Percentiles rank a stretch among this genome's conserved stretches.
Conservation (phyloP, 2,797 vertebrate species). For the Intellagama lesueurii region DNA sequence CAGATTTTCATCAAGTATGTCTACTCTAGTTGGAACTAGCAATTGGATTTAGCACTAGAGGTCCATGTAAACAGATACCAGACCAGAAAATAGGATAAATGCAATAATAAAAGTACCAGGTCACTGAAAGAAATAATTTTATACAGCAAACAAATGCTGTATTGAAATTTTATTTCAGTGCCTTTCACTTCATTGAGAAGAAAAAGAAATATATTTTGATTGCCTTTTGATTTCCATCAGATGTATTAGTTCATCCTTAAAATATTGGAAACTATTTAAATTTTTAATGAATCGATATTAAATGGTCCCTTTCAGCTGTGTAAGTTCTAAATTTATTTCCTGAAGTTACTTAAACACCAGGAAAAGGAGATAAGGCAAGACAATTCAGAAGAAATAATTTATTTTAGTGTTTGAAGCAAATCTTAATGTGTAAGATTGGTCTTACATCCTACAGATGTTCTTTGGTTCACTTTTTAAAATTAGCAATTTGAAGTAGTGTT, state of each 20-base stretch:
- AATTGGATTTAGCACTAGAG: background rate
- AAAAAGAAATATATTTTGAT: slow-evolving; percentile 10
- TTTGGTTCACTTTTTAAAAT: slow-evolving; percentile 66
- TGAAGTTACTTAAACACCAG: slow-evolving; percentile 57
- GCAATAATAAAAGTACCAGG: slow-evolving; percentile 1
- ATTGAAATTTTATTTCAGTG: slow-evolving; percentile 42
- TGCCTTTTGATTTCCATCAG: slow-evolving; percentile 50
- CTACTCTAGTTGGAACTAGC: too few relatives aligned
- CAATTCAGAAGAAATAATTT: slow-evolving; percentile 70
- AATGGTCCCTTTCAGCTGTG: slow-evolving; percentile 48
- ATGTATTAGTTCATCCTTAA: slow-evolving; percentile 53
- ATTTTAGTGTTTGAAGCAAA: slow-evolving; percentile 61
- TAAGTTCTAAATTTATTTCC: slow-evolving; percentile 51
- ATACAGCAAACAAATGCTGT: slow-evolving; percentile 30
- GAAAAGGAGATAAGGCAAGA: slow-evolving; percentile 56
- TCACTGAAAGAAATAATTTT: slow-evolving; percentile 9
- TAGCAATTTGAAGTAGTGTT: slow-evolving; percentile 64
- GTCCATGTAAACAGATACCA: slow-evolving; percentile 11
- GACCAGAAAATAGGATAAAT: slow-evolving; percentile 5
- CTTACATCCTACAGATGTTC: slow-evolving; percentile 60
- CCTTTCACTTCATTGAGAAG: background rate
- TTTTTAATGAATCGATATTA: slow-evolving; percentile 39
- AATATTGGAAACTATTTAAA: slow-evolving; percentile 44
- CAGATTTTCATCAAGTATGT: too few relatives aligned
- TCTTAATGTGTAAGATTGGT: slow-evolving; percentile 53